Evolutionary conservation across 2,888 invertebrate species (phyloP), one percentile per base, ranked within the genome.

Genomic region (Phragmatobia fuliginosa): DNA sequence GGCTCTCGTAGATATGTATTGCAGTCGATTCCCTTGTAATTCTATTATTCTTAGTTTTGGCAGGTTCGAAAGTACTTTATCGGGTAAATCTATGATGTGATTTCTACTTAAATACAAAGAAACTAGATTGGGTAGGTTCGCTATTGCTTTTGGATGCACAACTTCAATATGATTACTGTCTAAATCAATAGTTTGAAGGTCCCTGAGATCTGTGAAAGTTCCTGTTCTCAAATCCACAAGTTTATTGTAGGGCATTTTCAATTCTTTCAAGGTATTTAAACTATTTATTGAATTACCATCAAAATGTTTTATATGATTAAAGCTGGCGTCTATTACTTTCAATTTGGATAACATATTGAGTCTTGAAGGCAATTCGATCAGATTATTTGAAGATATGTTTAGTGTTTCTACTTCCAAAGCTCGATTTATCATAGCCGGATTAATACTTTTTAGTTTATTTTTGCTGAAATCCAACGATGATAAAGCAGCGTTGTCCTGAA

Each of bases 81-180:
- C 97, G 45, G 97, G 97, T 66, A 98, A 94, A 83, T 97, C 97
- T 75, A 96, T 95, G n/a, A 98, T 92, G 76, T 96, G 96, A 87
- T 98, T 98, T 81, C 96, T 96, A 45, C 97, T 97, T 68, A 98
- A 90, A 68, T 96, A 96, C 31, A 98, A 91, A 10, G 97, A 96
- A 71, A 96, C 96, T 38, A 98, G 88, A 70, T 96, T 96, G 0
- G 97, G 97, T 61, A 98, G 89, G 70, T 96, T 96, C 68, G 96
- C 94, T 49, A 98, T 96, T 0, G 98, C 96, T 73, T 97, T 97
- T 0, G 97, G 95, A 83, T 98, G 97, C 45, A 98, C 95, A 31
- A 96, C 94, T 85, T 96, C 96, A 45, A 99, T 95, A 85, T 98
- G 97, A 88, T 99, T 98, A 83, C 97, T 97, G 76, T 98, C 97